Evolutionary conservation across 2,888 invertebrate genomes (phyloP).

Genomic region (Acanthoscelides obtectus): DNA sequence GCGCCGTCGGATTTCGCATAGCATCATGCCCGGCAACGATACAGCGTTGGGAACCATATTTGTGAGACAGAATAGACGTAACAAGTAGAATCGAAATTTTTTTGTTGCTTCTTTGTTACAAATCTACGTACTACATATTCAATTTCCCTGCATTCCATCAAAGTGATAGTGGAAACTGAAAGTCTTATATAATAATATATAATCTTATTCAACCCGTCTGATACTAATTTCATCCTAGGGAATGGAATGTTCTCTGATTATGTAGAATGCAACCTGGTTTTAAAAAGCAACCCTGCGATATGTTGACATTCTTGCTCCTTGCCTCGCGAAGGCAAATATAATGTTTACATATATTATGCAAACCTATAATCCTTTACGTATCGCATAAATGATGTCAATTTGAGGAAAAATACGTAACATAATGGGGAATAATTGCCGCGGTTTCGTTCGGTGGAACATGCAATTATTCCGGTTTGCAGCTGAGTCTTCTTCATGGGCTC

Average conservation of each 20-base stretch:
- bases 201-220: too few relatives aligned
- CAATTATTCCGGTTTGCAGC: background rate
- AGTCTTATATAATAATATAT: too few relatives aligned
- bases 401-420: background rate
- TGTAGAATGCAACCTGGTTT: background rate
- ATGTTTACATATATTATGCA: background rate
- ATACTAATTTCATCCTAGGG: too few relatives aligned
- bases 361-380: background rate
- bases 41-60: too few relatives aligned
- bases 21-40: too few relatives aligned
- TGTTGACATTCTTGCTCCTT: background rate
- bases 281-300: background rate
- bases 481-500: background rate
- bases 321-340: background rate
- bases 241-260: background rate
- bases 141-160: too few relatives aligned
- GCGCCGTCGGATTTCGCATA: too few relatives aligned
- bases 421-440: background rate
- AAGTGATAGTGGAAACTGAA: too few relatives aligned
- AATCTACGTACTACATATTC: too few relatives aligned
- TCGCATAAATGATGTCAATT: background rate
- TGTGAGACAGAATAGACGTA: too few relatives aligned
- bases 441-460: background rate
- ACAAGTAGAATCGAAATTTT: too few relatives aligned
- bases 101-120: too few relatives aligned